Conservation (phyloP, 92 coral and sea anemone genomes). For the Porites evermanni region DNA sequence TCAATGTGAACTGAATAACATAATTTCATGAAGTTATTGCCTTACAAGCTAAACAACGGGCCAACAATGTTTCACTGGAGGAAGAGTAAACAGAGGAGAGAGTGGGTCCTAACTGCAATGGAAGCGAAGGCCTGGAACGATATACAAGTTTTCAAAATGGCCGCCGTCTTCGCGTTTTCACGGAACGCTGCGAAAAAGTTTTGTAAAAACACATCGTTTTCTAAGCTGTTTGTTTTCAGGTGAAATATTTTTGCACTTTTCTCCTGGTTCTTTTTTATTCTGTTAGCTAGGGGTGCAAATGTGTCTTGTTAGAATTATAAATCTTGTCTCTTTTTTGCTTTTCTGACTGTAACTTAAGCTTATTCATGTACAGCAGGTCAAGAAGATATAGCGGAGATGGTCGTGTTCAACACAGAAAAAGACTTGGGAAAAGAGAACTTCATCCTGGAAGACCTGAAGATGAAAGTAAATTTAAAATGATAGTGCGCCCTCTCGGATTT, state of each 20-base stretch:
- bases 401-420: constrained; percentile 1
- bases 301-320: background rate
- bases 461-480: constrained; percentile 23
- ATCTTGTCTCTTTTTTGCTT: background rate
- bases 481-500: constrained; percentile 59
- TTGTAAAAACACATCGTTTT: constrained; percentile 32
- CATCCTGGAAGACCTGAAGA: background rate
- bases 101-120: background rate
- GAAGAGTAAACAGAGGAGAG: background rate
- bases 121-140: constrained; percentile 10
- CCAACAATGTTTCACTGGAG: too few relatives aligned
- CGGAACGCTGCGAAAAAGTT: constrained; percentile 25
- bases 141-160: constrained; percentile 47
- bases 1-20: too few relatives aligned
- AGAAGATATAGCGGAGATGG: background rate
- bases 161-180: constrained; percentile 52
- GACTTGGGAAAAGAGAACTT: constrained; percentile 1
- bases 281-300: background rate
- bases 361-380: background rate
- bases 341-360: background rate
- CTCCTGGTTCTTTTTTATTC: background rate
- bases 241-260: background rate
- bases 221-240: constrained; percentile 38
- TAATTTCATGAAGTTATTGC: too few relatives aligned
- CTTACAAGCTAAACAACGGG: too few relatives aligned